Evolutionary conservation across 2,888 invertebrate species (phyloP), one percentile per base, ranked within the genome.

Genomic region (Melinaea menophilus): DNA sequence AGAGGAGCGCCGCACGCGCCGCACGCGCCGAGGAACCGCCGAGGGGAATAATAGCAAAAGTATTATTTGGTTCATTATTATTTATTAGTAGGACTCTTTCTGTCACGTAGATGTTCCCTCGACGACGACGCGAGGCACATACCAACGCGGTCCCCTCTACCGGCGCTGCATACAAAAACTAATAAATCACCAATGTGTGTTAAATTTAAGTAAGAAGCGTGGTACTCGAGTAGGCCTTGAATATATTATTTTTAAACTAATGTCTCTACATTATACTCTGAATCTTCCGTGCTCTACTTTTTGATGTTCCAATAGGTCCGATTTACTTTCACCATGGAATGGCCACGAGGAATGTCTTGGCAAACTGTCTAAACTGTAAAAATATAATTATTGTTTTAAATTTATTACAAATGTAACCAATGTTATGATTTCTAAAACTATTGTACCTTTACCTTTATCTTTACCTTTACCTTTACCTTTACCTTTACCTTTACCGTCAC

Each of bases 1-100:
- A 68, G 79, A 80, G 70, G 74, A 67, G 74, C 72, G 77, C 3
- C 7, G 9, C 9, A 11, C 41, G 41, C 41, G 9, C 37, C 7
- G 22, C 22, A 22, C 22, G 22, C 22, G 4, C 37, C 7, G 37
- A 37, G 37, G 37, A 3, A 37, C 7, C 7, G 37, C 22, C 22
- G 22, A 22, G 22, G 22, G 22, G 22, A 22, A 22, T 22, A 22
- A 22, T 22, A 22, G 22, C 22, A 22, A 22, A 22, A 22, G 22
- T 22, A 22, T 22, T 22, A 22, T 22, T 22, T 22, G 22, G 22
- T 22, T 22, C 22, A 22, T 22, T 22, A 22, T 22, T 22, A 22
- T 22, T 22, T 22, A 22, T 22, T 37, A 37, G 37, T 4, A 5
- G 37, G 4, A 48, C 13, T n/a, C 22, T 48, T 48, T 48, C 22